phyloP scores from a whole-genome alignment of 2,797 vertebrate genomes.

The Anabas testudineus region DNA sequence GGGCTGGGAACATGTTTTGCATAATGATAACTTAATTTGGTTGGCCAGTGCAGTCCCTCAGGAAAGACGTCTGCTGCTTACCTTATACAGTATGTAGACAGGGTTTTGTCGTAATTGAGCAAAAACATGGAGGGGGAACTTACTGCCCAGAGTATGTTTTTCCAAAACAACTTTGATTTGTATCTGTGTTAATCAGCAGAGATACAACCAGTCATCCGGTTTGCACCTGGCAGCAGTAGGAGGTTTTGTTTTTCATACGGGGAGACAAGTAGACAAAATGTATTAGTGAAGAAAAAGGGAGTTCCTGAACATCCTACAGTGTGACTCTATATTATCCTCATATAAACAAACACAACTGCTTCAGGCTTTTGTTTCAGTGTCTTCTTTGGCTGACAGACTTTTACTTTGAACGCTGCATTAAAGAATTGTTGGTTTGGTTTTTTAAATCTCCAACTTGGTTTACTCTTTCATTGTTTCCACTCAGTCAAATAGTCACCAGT shows the following conservation, averaged over 20 bases:
- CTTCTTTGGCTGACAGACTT: conserved; percentile 13
- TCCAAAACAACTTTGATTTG: conserved; percentile 45
- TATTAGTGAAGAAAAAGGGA: conserved; percentile 26
- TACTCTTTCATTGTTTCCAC: conserved; percentile 5
- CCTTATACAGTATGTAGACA: conserved; percentile 33
- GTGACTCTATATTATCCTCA: conserved; percentile 1
- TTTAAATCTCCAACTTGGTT: conserved; percentile 24
- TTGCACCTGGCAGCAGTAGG: conserved; percentile 9
- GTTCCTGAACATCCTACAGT: not conserved
- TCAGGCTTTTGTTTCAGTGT: conserved; percentile 13
- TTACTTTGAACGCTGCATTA: conserved; percentile 9
- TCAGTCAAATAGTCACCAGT: not conserved
- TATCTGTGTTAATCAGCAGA: conserved; percentile 40
- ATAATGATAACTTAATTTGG: conserved; percentile 65
- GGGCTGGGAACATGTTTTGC: conserved; percentile 57
- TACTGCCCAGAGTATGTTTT: conserved; percentile 9
- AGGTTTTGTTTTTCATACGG: conserved; percentile 37
- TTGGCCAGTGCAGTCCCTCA: conserved; percentile 32
- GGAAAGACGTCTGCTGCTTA: conserved; percentile 27
- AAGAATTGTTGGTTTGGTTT: conserved; percentile 3
- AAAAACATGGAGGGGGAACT: not conserved
- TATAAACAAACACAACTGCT: conserved; percentile 26
- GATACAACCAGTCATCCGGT: conserved; percentile 27
- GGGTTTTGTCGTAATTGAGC: conserved; percentile 28
- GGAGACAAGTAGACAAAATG: conserved; percentile 11